Base-by-base conservation (phyloP, 2,797 vertebrate species). In the Brachymystax lenok region DNA sequence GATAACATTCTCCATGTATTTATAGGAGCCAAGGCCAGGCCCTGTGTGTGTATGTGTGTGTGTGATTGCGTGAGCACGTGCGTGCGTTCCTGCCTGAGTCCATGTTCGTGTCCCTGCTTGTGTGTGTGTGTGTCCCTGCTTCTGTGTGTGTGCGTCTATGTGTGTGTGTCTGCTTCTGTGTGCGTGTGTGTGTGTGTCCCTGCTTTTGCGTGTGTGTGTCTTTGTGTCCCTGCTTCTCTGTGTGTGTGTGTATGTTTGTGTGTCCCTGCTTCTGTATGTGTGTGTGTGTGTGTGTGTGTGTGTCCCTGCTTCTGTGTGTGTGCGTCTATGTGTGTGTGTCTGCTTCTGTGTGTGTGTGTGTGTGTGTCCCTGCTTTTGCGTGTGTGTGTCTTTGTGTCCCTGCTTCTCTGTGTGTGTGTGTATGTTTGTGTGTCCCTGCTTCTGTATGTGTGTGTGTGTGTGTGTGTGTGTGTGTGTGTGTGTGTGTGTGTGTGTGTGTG, bases 11-110 rank as follows among this genome's bases (percentile, higher is more conserved):
- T 2, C 56, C 21, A n/a, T 61, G 14, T 61, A 61, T 61, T 61
- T 61, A 61, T 61, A 61, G 56, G 56, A n/a, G 56, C 56, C 56
- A n/a, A n/a, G 56, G 56, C n/a, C 56, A 61, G 14, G 8, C 87
- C 90, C 83, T 81, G 77, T 5, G n/a, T 63, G 7, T 63, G 59
- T 63, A 2, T 1, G 59, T 63, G n/a, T 66, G 27, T 68, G 30
- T 79, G 30, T 69, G 64, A 59, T 3, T 68, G 51, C 35, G 13
- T 46, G 50, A 21, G 19, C 66, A 50, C 40, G 30, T 74, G 13
- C 17, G 4, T 63, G 30, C 59, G 3, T 74, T 16, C 14, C 17
- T 59, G 56, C 19, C 16, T 72, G 56, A 30, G 30, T 75, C 2
- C 67, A 69, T 69, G 70, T 76, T 46, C 80, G 75, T 80, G 73